Conservation (phyloP, 1,140 invertebrate species). For the Drosophila prosaltans region DNA sequence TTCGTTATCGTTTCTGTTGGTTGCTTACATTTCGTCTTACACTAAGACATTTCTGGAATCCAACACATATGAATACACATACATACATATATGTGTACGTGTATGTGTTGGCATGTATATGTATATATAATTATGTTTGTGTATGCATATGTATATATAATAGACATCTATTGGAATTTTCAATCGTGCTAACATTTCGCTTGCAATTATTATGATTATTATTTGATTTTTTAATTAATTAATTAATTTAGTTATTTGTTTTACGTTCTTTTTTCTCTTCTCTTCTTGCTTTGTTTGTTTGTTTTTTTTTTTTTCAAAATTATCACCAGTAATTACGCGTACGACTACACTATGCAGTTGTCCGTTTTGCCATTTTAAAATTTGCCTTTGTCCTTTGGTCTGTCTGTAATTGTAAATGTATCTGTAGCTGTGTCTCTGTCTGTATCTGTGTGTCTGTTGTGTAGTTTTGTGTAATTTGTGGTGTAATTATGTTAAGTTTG, state of each 20-base stretch:
- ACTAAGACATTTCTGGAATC: conserved; percentile 39
- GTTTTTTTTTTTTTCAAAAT: conserved; percentile 73
- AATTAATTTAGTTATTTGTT: conserved; percentile 15
- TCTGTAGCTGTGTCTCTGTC: conserved; percentile 29
- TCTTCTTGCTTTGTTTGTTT: conserved; percentile 51
- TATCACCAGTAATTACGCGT: conserved; percentile 81
- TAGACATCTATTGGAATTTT: conserved; percentile 76
- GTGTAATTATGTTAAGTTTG: conserved; percentile 70
- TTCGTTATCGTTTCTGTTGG: conserved; percentile 46
- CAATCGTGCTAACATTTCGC: conserved; percentile 65
- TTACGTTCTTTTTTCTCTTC: conserved; percentile 47
- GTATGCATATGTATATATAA: conserved; percentile 44
- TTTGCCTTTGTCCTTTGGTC: conserved; percentile 51
- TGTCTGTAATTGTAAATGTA: conserved; percentile 51
- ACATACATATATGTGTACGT: conserved; percentile 18
- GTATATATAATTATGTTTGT: conserved; percentile 36
- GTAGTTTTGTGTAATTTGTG: conserved; percentile 75
- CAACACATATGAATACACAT: too few species aligned
- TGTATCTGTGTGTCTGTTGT: conserved; percentile 48
- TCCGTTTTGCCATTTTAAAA: conserved; percentile 62
- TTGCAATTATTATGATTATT: conserved; percentile 41
- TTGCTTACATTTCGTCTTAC: conserved; percentile 24
- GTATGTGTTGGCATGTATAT: conserved; percentile 28
- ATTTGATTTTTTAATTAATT: conserved; percentile 7
- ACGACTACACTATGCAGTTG: conserved; percentile 81